Base-by-base conservation (phyloP, 2,888 invertebrate species). In the Apocheima hispidaria region DNA sequence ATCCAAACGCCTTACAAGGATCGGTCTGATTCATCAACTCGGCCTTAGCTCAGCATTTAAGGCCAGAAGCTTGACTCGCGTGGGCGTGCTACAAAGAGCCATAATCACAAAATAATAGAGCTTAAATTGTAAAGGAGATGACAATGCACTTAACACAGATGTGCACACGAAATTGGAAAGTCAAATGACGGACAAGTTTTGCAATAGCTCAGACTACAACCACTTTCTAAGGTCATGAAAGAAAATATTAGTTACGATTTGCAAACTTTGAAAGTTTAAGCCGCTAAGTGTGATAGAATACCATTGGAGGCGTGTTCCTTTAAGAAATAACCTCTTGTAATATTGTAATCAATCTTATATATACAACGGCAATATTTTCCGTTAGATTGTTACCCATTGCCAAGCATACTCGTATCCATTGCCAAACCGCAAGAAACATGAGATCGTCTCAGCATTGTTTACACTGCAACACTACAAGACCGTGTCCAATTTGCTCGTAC, bases 151-250 rank as follows among this genome's bases (percentile, higher is more conserved):
- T 63, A 41, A 46, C 52, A 52, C 62, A 53, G 59, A 58, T 55
- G 57, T 58, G 65, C 60, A 61, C 57, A 66, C 40, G 72, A 74
- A 72, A 74, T 73, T 73, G 72, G 78, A 79, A 78, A 78, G 78
- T 64, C 48, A 50, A 54, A 60, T 63, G 63, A 63, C 58, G 33
- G 51, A 51, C 59, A 38, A 64, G 33, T 60, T 46, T 50, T 49
- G 51, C 44, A 51, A 46, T 40, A 35, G 18, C 38, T 48, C 36
- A 28, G 44, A 44, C 46, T 49, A 36, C 49, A 49, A 41, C 41
- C 41, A 50, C 68, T 63, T 64, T 63, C 61, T 61, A 52, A 55
- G 55, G 51, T 55, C 54, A 48, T 12, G 38, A 20, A 44, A 50
- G 38, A 9, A 54, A 38, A 51, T 43, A 38, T 36, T 48, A 18